Conservation (phyloP, 1,140 invertebrate species). For the Pentalonia nigronervosa region DNA sequence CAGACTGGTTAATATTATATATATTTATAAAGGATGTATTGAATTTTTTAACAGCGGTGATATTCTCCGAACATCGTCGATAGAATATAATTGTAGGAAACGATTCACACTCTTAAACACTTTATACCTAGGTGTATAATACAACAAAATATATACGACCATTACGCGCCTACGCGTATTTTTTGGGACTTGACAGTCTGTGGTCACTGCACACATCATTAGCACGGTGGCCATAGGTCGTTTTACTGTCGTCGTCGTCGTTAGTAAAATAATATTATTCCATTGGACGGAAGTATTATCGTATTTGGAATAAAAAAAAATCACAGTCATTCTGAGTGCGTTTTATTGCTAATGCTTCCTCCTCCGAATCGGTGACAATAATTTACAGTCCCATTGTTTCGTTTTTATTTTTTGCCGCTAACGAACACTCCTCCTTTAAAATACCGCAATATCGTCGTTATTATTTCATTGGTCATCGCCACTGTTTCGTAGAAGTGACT, state of each 20-base stretch:
- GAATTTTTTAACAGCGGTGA: background rate
- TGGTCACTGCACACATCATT: background rate
- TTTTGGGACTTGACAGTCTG: background rate
- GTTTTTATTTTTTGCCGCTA: slow-evolving; percentile 9
- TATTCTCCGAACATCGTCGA: background rate
- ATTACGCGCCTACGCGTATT: background rate
- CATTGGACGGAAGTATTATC: background rate
- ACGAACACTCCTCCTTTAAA: slow-evolving; percentile 5
- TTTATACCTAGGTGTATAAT: background rate
- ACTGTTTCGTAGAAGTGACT: background rate
- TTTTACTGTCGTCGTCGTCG: background rate
- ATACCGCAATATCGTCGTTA: background rate
- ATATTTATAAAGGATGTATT: background rate
- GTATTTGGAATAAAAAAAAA: slow-evolving; percentile 15
- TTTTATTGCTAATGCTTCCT: slow-evolving; percentile 29
- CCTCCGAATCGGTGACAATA: background rate
- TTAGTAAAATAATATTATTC: slow-evolving; percentile 17
- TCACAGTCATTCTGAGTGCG: background rate
- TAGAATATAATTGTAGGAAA: background rate
- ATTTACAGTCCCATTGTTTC: slow-evolving; percentile 37
- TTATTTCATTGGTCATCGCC: background rate
- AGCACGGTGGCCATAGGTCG: background rate
- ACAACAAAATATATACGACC: background rate
- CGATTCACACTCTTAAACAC: background rate
- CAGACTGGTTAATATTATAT: too few relatives aligned